Base-by-base conservation (phyloP, 1,140 invertebrate species). In the Drosophila truncata region DNA sequence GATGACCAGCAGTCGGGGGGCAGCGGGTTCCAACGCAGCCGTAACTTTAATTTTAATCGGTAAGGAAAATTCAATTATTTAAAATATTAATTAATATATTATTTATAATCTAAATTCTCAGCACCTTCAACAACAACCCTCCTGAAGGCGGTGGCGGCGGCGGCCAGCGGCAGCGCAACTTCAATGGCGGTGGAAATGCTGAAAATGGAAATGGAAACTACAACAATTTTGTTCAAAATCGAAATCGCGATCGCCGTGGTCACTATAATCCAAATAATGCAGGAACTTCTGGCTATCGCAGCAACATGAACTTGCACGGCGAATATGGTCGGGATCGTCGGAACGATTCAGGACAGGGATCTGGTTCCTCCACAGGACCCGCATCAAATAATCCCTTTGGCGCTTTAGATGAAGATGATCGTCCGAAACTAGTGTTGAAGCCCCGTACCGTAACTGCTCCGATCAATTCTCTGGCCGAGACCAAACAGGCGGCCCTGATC, bases 371-470 rank as follows among this genome's bases (percentile, higher is more conserved):
- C 7, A 66, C 33, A 0, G 37, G 14, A 39, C 42, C 44, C 13
- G 7, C 11, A 14, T 60, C 57, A 7, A 73, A 18, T 20, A 46
- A 37, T 13, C 66, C 23, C 14, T 52, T 33, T 14, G 31, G 44
- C 10, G 52, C 23, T 0, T n/a, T 59, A 35, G 96, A 96, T 87
- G 94, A 95, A 60, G 94, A 95, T 42, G 95, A 95, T 52, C 94
- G 98, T 82, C 97, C 97, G 31, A 96, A 95, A 93, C 93, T 99
- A 86, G 95, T 96, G 60, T 93, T 99, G 57, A 92, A 95, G 92
- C 97, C 97, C 41, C 94, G 98, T 64, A 97, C 97, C 14, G 95
- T 98, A 23, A 95, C 95, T 77, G 96, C 95, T 66, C 98, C 98
- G 8, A 94, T 98, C 31, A 98, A 98, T 94, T 94, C 96, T 37